phyloP scores from a whole-genome alignment of 2,113 vertebrate species.

The Barbus barbus region DNA sequence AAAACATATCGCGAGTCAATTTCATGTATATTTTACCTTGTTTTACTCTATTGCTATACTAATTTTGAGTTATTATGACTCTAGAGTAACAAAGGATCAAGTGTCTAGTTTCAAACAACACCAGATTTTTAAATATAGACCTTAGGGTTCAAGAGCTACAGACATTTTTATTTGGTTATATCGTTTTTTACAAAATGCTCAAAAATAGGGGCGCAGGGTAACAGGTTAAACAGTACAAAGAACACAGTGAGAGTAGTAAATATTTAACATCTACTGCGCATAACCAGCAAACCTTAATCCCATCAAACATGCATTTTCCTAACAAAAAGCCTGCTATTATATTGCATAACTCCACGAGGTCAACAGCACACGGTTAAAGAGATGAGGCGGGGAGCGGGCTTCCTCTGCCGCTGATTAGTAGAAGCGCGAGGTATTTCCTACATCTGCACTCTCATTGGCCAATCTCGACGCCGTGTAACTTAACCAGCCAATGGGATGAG shows the following conservation, averaged over 20 bases:
- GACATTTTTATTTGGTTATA: no score
- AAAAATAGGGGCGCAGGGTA: no score
- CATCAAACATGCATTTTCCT: background rate
- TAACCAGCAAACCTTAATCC: background rate
- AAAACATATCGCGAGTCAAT: no score
- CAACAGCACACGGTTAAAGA: slow-evolving; percentile 16
- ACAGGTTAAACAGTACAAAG: background rate
- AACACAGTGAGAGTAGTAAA: background rate
- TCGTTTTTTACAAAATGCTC: no score
- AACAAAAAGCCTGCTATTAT: background rate
- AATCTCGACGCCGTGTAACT: slow-evolving; percentile 7
- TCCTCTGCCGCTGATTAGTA: background rate
- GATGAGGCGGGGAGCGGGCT: background rate
- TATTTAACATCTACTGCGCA: background rate
- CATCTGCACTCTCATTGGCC: background rate
- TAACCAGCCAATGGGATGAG: background rate
- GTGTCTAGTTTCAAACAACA: no score
- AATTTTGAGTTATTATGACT: no score
- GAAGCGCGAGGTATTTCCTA: background rate
- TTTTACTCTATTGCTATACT: no score
- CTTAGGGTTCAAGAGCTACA: no score
- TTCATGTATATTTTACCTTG: no score
- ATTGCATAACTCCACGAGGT: slow-evolving; percentile 26
- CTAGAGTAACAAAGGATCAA: no score
- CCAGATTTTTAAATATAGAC: no score